Evolutionary conservation across 2,888 invertebrate genomes (phyloP).

Genomic region (Hyposoter didymator): DNA sequence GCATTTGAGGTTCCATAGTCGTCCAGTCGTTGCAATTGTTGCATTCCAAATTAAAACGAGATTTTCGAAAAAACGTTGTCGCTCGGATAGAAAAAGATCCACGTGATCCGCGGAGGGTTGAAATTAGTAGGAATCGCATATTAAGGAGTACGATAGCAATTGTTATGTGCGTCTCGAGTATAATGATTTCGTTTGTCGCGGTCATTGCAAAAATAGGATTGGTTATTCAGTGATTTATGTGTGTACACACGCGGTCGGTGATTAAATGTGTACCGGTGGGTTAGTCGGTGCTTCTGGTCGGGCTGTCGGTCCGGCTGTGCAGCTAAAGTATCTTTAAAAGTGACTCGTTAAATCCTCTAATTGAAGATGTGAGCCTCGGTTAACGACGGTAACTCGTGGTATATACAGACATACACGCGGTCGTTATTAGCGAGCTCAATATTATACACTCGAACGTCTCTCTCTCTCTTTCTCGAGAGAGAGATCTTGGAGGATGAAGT

Average conservation of each 20-base stretch:
- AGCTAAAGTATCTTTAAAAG: constrained; percentile 60
- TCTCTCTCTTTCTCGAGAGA: no score
- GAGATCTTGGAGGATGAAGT: constrained; percentile 40
- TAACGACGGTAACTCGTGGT: constrained; percentile 45
- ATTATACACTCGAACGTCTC: constrained; percentile 51
- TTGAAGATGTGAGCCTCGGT: constrained; percentile 59
- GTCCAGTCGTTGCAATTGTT: no score
- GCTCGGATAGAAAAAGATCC: no score
- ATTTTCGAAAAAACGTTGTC: no score
- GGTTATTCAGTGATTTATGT: constrained; percentile 20
- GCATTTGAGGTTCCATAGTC: no score
- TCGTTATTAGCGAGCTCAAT: constrained; percentile 73
- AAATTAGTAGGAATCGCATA: no score
- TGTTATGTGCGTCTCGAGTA: background rate
- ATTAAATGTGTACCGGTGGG: constrained; percentile 20
- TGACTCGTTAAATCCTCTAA: constrained; percentile 71
- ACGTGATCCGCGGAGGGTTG: no score
- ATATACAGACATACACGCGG: constrained; percentile 50
- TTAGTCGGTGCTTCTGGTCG: constrained; percentile 45
- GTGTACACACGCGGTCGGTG: constrained; percentile 12
- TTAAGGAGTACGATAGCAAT: no score
- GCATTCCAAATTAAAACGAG: no score
- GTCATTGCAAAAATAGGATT: background rate
- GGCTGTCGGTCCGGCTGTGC: constrained; percentile 47
- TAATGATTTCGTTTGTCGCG: constrained; percentile 44